Base-by-base conservation (phyloP, 2,113 vertebrate species). In the Lasiurus cinereus region DNA sequence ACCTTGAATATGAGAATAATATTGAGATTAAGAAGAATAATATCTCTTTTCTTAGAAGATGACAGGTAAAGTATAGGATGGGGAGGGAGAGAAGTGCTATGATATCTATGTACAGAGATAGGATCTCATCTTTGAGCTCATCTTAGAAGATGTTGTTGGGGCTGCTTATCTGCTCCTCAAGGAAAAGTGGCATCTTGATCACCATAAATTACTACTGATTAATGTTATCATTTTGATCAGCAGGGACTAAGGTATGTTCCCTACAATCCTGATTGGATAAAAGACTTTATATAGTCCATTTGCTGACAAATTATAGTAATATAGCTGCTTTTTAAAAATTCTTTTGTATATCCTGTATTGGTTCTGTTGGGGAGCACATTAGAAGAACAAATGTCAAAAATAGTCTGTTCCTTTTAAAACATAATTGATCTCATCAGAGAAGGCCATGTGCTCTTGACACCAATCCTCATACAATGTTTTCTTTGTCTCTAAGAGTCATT, bases 401-500 rank as follows among this genome's bases (percentile, higher is more conserved):
- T 79, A 94, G 59, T 92, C 85, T 94, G 66, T 59, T 88, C 56
- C 93, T 84, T 96, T 96, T 96, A 87, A 90, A 94, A 64, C 67
- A 76, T 88, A 94, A 92, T n/a, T 95, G 88, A 96, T 72, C 88
- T 94, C 46, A 5, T 19, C 78, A 72, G 64, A 94, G 70, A 95
- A 95, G 93, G 72, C 56, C 80, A 33, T 36, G 27, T 43, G 29
- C 80, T 74, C 56, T 73, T 67, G 74, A 13, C 36, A 66, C 56
- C 24, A 18, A 8, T 36, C 43, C 33, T 94, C 22, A 48, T 7
- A 77, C 46, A 77, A 9, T 59, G 62, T 72, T 94, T 96, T 80
- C 94, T 83, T 83, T 85, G 64, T 78, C 64, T 94, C 15, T 43
- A 43, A 46, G 36, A 90, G 67, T 89, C 83, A 82, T 64, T 93